Evolutionary conservation across 2,113 vertebrate species (phyloP), one percentile per base, ranked within the genome.

Genomic region (Rhinichthys klamathensis): DNA sequence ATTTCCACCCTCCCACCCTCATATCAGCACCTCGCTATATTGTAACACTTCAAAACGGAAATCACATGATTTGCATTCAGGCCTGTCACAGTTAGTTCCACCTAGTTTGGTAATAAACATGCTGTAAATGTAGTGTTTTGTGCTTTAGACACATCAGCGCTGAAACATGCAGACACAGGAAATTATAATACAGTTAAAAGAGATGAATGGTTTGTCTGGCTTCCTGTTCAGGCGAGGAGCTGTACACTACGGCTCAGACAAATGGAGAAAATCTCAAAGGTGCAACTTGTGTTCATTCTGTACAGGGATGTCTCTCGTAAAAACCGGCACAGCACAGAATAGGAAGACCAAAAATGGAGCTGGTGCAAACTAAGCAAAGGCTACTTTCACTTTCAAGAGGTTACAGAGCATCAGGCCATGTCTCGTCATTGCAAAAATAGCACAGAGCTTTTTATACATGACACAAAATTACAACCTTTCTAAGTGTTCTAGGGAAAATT

Each of bases 1-100:
- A 63, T 46, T 80, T 80, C 78, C 78, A 80, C 15, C 35, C 41
- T 18, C 25, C n/a, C 78, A 80, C 78, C 56, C 15, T 46, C 78
- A 63, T 27, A 61, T 80, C n/a, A 27, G 13, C 54, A 18, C n/a
- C 9, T 30, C 8, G 25, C 32, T 16, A 61, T 80, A 63, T 27
- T 80, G 56, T 41, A 65, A 80, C 58, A 63, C 35, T 25, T 65
- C 27, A 49, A 51, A 81, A 49, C 1, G 60, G 41, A 81, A 81
- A 81, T 21, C 2, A 44, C 32, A 15, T 15, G 61, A 61, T 60
- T 60, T 58, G 25, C 49, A 65, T 65, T 27, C n/a, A 5, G 25
- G n/a, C 78, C 60, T 80, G 41, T 32, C 27, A 3, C 61, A 32
- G 60, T 81, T 18, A 67, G 60, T 81, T 81, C 79, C n/a, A 81